Conservation (phyloP, 1,140 invertebrate species). For the Heliconius eleuchia region DNA sequence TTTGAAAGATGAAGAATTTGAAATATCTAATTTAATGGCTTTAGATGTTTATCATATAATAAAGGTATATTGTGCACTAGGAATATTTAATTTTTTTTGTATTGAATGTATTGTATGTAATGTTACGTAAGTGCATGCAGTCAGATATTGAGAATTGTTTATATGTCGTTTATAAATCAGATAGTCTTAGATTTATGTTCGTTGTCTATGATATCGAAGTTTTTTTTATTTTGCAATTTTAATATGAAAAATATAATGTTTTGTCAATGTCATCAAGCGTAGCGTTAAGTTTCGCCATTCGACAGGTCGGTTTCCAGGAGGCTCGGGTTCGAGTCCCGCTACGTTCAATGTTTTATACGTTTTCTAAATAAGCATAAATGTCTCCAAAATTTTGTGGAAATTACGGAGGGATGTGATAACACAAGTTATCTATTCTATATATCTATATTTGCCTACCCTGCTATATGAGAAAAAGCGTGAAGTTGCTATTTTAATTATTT, state of each 20-base stretch:
- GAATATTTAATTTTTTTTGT: slow-evolving; percentile 23
- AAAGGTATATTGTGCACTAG: slow-evolving; percentile 27
- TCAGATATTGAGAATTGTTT: neutral
- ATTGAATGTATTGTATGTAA: neutral
- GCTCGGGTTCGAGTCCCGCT: too few species aligned
- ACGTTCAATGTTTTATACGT: too few species aligned
- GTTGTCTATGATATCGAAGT: neutral
- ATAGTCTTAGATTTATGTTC: neutral
- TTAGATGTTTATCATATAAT: slow-evolving; percentile 38
- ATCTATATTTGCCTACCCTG: too few species aligned
- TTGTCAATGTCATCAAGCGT: too few species aligned
- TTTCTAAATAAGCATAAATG: too few species aligned
- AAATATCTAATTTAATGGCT: slow-evolving; percentile 36
- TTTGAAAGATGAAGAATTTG: slow-evolving; percentile 34
- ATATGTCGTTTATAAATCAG: slow-evolving; percentile 5
- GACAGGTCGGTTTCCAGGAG: too few species aligned
- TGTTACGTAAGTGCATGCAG: neutral
- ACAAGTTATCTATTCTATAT: too few species aligned
- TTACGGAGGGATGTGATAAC: too few species aligned
- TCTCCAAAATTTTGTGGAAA: too few species aligned
- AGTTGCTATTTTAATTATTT: too few species aligned
- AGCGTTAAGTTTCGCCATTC: too few species aligned
- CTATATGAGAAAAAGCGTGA: too few species aligned
- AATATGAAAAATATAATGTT: neutral
- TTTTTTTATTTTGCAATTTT: neutral